Percentiles rank a stretch among this genome's conserved stretches.
Evolutionary conservation across 2,113 vertebrate species (phyloP).

Genomic region (Tetrax tetrax): DNA sequence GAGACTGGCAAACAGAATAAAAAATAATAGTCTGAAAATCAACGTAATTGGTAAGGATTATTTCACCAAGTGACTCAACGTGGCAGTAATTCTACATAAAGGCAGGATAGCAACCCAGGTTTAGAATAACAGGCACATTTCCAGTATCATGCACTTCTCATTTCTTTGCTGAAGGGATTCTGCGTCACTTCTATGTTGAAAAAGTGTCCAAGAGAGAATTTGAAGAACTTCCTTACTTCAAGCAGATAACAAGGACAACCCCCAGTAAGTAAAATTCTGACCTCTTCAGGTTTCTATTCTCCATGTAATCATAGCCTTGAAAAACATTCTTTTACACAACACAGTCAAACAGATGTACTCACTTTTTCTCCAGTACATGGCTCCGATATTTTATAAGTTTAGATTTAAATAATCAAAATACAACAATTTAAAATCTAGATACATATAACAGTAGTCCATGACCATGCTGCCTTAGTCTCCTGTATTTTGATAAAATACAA

Average conservation of each 20-base stretch:
- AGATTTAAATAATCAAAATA: neutral
- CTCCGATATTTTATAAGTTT: neutral
- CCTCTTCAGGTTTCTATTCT: neutral
- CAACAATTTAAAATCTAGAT: neutral
- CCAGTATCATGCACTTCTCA: neutral
- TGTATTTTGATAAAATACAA: neutral
- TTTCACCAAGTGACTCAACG: neutral
- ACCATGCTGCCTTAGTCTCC: neutral
- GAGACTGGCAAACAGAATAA: neutral
- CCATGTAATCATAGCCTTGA: neutral
- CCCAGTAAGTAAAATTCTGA: slow-evolving; percentile 75
- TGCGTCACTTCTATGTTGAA: slow-evolving; percentile 77
- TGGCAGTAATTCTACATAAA: neutral
- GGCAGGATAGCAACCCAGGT: neutral
- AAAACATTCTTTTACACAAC: neutral
- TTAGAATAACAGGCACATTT: neutral
- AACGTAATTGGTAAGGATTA: slow-evolving; percentile 14
- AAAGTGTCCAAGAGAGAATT: slow-evolving; percentile 81
- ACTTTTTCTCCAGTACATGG: neutral
- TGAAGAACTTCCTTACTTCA: slow-evolving; percentile 80
- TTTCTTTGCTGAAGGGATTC: slow-evolving; percentile 71
- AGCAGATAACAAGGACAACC: slow-evolving; percentile 80
- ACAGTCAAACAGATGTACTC: neutral
- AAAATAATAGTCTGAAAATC: neutral
- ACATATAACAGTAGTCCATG: neutral